Conservation (phyloP, 2,888 invertebrate genomes). For the Synergus japonicus region DNA sequence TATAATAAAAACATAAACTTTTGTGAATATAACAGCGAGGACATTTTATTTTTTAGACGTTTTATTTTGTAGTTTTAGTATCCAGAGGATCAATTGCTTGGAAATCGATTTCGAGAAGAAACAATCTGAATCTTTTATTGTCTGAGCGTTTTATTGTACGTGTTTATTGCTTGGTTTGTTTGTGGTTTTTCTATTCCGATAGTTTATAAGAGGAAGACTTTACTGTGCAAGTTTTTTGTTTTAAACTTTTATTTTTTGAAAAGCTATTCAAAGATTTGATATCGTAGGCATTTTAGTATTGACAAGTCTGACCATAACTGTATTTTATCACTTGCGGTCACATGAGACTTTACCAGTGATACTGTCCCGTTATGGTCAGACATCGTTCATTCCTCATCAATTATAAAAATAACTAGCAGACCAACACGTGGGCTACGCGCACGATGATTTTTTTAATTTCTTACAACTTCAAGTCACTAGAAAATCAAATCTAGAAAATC, state of each 20-base stretch:
- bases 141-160: not conserved
- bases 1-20: not conserved
- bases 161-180: not conserved
- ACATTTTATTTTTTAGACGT: not conserved
- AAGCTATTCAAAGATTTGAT: not conserved
- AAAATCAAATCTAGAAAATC: too few species aligned
- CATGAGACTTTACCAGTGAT: not conserved
- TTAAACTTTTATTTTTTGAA: not conserved
- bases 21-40: not conserved
- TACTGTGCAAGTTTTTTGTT: not conserved
- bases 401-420: too few species aligned
- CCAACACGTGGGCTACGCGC: too few species aligned
- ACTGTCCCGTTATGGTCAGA: not conserved
- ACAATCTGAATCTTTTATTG: not conserved
- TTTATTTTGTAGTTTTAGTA: not conserved
- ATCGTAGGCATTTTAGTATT: not conserved
- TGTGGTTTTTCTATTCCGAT: not conserved
- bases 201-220: not conserved
- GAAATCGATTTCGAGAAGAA: not conserved
- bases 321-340: not conserved
- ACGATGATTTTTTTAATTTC: too few species aligned
- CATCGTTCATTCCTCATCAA: not conserved
- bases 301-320: not conserved
- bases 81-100: not conserved
- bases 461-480: too few species aligned